These are phyloP conservation scores for Deroplatys truncata DNA, from an alignment of 2,888 invertebrate genomes.

Conservation along the genomic window DNA sequence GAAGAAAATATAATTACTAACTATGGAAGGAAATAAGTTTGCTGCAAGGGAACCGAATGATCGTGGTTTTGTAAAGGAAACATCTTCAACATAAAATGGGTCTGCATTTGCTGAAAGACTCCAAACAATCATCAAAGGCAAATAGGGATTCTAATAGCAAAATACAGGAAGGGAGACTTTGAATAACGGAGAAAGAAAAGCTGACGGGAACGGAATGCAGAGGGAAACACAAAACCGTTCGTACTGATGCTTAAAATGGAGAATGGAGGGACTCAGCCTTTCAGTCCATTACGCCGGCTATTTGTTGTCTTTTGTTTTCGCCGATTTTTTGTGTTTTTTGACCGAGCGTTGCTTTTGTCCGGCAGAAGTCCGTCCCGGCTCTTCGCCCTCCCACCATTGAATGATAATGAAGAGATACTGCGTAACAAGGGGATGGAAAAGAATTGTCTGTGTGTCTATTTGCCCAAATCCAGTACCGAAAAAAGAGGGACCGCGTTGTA, in stretches of 20 bases:
- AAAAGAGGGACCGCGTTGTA: conserved; percentile 4
- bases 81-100: neutral
- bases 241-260: neutral
- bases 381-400: neutral
- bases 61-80: neutral
- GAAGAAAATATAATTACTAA: too few relatives aligned
- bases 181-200: neutral
- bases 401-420: neutral
- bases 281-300: neutral
- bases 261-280: neutral
- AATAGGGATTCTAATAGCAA: neutral
- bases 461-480: neutral
- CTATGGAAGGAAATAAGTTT: too few relatives aligned
- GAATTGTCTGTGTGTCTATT: conserved; percentile 15
- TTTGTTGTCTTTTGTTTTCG: neutral
- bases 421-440: neutral
- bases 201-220: neutral
- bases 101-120: neutral
- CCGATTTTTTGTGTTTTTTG: neutral
- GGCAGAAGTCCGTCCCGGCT: neutral
- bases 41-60: neutral
- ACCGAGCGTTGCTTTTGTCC: neutral
- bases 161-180: neutral
- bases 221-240: neutral
- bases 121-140: neutral